Percentiles rank a stretch among this genome's conserved stretches.
phyloP scores from a whole-genome alignment of 2,888 invertebrate genomes.

The Xestia c-nigrum region DNA sequence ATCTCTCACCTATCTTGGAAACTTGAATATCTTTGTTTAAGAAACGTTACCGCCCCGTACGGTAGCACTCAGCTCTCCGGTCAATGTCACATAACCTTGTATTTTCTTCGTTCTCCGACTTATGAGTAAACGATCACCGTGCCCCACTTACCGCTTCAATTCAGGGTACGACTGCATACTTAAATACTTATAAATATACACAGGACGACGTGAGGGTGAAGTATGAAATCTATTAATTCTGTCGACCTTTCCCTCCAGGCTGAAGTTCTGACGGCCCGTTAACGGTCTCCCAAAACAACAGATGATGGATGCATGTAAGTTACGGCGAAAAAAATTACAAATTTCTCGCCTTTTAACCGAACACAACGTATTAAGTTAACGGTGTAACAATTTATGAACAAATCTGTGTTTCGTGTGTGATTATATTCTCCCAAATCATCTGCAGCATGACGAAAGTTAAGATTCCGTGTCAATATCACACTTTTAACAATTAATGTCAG shows the following conservation, averaged over 20 bases:
- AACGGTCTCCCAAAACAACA: slow-evolving; percentile 70
- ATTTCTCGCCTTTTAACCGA: slow-evolving; percentile 85
- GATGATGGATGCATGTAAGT: slow-evolving; percentile 73
- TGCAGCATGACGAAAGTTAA: slow-evolving; percentile 67
- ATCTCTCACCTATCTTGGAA: background rate
- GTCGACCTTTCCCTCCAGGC: slow-evolving; percentile 64
- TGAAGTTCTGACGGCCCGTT: slow-evolving; percentile 58
- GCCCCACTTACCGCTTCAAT: slow-evolving; percentile 39
- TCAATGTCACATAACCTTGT: slow-evolving; percentile 29
- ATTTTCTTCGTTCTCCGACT: slow-evolving; percentile 16
- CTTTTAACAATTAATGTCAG: slow-evolving; percentile 61
- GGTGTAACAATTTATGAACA: slow-evolving; percentile 79
- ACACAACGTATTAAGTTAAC: slow-evolving; percentile 83
- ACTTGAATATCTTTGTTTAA: background rate
- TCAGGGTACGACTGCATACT: slow-evolving; percentile 29
- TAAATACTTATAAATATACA: slow-evolving; percentile 36
- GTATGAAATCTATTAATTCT: slow-evolving; percentile 69
- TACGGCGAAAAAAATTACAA: slow-evolving; percentile 79
- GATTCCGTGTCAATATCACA: slow-evolving; percentile 69
- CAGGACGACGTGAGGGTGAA: slow-evolving; percentile 42
- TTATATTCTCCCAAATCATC: slow-evolving; percentile 70
- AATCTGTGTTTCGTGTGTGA: slow-evolving; percentile 72
- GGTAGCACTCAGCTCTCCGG: background rate
- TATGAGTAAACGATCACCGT: slow-evolving; percentile 25
- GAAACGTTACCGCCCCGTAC: background rate